A percentile compares a stretch with the other conserved stretches of the same genome.
Conservation (phyloP, 92 coral and sea anemone genomes). For the Phenganax stokvisi region DNA sequence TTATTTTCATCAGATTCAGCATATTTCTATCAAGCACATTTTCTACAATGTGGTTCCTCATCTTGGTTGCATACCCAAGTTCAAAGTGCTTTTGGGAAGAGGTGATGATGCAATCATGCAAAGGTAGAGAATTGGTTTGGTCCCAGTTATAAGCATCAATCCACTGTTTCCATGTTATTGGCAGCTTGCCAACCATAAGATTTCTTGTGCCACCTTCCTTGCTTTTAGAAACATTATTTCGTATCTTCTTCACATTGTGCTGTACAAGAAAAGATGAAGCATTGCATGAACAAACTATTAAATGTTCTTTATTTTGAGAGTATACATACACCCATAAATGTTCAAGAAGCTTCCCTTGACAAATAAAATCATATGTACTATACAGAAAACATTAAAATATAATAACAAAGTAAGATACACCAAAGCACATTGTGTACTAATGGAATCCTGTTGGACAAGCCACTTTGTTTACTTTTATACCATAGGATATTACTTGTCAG, state of each 20-base stretch:
- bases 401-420: no score
- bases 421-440: no score
- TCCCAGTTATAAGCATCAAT: slow-evolving; percentile 48
- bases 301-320: not conserved
- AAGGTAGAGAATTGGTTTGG: slow-evolving; percentile 25
- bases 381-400: no score
- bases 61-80: slow-evolving; percentile 39
- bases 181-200: not conserved
- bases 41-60: slow-evolving; percentile 48
- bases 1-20: slow-evolving; percentile 37
- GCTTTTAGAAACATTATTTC: slow-evolving; percentile 42
- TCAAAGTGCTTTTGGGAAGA: slow-evolving; percentile 38
- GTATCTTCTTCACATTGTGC: slow-evolving; percentile 53
- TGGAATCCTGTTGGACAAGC: no score
- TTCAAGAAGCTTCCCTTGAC: no score
- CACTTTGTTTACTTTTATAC: no score
- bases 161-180: slow-evolving; percentile 42
- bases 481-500: no score
- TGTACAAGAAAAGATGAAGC: slow-evolving; percentile 1
- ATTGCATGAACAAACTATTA: not conserved
- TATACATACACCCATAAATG: no score
- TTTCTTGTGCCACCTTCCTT: slow-evolving; percentile 16
- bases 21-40: slow-evolving; percentile 41
- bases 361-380: no score
- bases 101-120: slow-evolving; percentile 34